phyloP scores from a whole-genome alignment of 2,113 vertebrate species.

The Collichthys lucidus region DNA sequence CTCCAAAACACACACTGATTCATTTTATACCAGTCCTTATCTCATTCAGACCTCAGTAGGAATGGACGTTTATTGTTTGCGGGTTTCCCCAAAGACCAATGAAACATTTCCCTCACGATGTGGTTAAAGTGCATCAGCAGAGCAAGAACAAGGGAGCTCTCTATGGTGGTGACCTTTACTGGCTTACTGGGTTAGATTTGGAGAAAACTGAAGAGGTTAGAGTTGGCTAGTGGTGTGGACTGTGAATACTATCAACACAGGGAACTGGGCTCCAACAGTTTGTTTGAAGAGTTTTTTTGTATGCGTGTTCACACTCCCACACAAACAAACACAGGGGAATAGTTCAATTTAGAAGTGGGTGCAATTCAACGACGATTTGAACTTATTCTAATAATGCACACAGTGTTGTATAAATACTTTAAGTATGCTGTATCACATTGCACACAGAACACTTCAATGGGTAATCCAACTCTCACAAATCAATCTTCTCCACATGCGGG shows the following conservation, averaged over 20 bases:
- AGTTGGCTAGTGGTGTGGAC: conserved; percentile 14
- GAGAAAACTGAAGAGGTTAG: conserved; percentile 18
- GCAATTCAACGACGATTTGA: neutral
- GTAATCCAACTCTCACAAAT: neutral
- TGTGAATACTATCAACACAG: conserved; percentile 13
- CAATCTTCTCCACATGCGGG: neutral
- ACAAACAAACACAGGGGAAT: neutral
- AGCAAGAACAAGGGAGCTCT: conserved; percentile 53
- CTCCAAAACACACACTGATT: neutral
- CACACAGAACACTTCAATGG: neutral
- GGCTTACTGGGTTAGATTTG: conserved; percentile 26
- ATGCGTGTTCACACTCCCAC: neutral
- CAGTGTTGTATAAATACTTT: neutral
- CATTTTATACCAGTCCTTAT: neutral
- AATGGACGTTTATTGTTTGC: conserved; percentile 19
- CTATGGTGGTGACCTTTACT: conserved; percentile 50
- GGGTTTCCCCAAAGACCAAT: neutral
- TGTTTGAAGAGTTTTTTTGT: conserved; percentile 2
- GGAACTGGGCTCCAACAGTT: neutral
- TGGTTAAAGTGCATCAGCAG: conserved; percentile 30
- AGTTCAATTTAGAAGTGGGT: neutral
- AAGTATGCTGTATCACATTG: too few relatives aligned
- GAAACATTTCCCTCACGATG: conserved; percentile 22
- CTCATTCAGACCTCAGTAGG: neutral
- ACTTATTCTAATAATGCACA: neutral